Evolutionary conservation across 2,113 vertebrate genomes (phyloP), one percentile per base, ranked within the genome.

Genomic region (Catharus minimus): DNA sequence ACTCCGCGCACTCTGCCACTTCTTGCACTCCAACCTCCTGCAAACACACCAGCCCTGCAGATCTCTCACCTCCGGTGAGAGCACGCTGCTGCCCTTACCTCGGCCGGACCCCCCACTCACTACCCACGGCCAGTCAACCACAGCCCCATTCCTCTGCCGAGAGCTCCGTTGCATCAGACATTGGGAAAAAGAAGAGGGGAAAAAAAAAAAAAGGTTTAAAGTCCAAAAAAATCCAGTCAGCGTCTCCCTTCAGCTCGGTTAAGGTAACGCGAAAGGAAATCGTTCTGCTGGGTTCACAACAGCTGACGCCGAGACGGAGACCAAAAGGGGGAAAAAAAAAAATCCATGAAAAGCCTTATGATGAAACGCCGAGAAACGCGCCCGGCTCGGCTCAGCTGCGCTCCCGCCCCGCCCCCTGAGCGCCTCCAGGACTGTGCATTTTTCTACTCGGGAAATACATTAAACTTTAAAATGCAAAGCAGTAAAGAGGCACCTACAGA

Each of bases 311-410:
- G 64, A 88, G 77, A 78, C 74, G 21, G 61, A 86, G 79, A 90
- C 75, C 86, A 68, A 62, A 82, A 7, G 10, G 20, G 32, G 18
- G 4, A 2, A 2, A 7, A 21, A 32, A 52, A 82, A 47, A 64
- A 73, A 83, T 72, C 82, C 87, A 83, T 76, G 72, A 76, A 91
- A 93, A 94, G 82, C 87, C 75, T 92, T 94, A 93, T 92, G 95
- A 95, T 96, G 95, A 96, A 95, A 96, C 36, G 93, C 87, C 71
- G 73, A 94, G 93, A 92, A 95, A 94, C 79, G n/a, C 94, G 76
- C 61, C 86, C 78, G 30, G 92, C 93, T 95, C 95, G 68, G 77
- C 77, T 88, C 86, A 96, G 95, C 94, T 92, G 95, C 96, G 92
- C 86, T 93, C 89, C 90, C 86, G 92, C 94, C 89, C 95, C 91